Percentiles rank a stretch among this genome's conserved stretches.
These are phyloP conservation scores for Apis dorsata DNA, from an alignment of 1,140 invertebrate genomes.

Conservation along the genomic window DNA sequence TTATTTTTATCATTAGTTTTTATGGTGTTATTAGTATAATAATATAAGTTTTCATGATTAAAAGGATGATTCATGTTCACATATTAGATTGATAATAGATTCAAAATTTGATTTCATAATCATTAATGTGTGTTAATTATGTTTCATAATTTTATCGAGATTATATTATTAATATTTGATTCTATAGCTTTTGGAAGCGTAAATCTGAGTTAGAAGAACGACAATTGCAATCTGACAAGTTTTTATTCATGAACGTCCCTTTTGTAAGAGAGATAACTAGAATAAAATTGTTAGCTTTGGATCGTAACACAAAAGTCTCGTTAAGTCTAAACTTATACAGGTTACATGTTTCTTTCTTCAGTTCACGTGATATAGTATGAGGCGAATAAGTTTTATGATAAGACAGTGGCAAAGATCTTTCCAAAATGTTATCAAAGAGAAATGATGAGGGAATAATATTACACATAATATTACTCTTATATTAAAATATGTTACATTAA, in stretches of 20 bases:
- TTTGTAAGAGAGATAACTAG: slow-evolving; percentile 52
- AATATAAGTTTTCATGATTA: not conserved
- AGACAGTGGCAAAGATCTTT: slow-evolving; percentile 41
- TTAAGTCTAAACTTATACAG: slow-evolving; percentile 50
- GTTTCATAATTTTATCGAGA: not conserved
- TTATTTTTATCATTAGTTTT: no score
- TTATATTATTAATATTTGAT: slow-evolving; percentile 23
- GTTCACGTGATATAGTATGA: slow-evolving; percentile 24
- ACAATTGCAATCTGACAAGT: slow-evolving; percentile 46
- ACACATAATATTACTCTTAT: not conserved
- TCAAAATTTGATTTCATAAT: slow-evolving; percentile 26
- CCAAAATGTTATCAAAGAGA: slow-evolving; percentile 11
- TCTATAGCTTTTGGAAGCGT: not conserved
- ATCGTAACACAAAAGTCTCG: slow-evolving; percentile 58
- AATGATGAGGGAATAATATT: no score
- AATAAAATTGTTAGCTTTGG: slow-evolving; percentile 49
- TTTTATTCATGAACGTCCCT: slow-evolving; percentile 40
- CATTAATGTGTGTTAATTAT: not conserved
- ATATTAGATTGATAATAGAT: not conserved
- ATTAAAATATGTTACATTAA: not conserved
- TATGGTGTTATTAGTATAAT: no score
- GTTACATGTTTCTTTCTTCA: slow-evolving; percentile 54
- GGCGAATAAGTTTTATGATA: not conserved
- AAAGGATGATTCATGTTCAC: not conserved
- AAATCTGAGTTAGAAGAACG: slow-evolving; percentile 18